phyloP scores from a whole-genome alignment of 2,113 vertebrate species.

The Scolopax mira region DNA sequence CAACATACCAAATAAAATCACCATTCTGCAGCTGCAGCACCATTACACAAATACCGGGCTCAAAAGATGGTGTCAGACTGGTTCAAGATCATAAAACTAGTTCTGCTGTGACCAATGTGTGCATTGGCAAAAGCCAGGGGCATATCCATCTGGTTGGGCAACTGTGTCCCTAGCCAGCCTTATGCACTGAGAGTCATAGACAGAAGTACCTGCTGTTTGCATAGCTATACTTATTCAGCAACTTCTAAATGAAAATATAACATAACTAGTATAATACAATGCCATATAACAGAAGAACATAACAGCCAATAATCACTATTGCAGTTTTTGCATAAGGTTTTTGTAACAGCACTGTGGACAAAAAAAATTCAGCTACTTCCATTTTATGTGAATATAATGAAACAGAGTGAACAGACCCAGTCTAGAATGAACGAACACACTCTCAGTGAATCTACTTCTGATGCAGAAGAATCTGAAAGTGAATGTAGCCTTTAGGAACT shows the following conservation, averaged over 20 bases:
- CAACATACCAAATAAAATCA: not conserved
- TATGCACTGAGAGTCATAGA: not conserved
- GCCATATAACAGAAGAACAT: not conserved
- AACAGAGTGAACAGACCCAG: not conserved
- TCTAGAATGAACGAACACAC: not conserved
- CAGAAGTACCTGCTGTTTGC: not conserved
- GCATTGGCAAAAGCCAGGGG: not conserved
- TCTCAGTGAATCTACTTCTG: constrained; percentile 1
- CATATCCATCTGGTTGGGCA: not conserved
- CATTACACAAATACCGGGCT: not conserved
- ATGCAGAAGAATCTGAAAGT: constrained; percentile 26
- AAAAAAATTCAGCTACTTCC: not conserved
- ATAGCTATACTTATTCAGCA: not conserved
- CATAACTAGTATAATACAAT: not conserved
- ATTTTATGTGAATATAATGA: not conserved
- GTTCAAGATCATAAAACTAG: not conserved
- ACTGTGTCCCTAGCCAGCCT: not conserved
- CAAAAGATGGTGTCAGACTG: not conserved
- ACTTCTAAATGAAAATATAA: not conserved
- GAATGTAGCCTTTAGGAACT: constrained; percentile 52
- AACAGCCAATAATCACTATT: not conserved
- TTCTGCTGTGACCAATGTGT: not conserved
- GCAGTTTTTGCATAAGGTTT: not conserved
- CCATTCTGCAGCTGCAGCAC: not conserved
- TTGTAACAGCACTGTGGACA: not conserved